Base-by-base conservation (phyloP, 1,140 invertebrate genomes). In the Cydia pomonella region DNA sequence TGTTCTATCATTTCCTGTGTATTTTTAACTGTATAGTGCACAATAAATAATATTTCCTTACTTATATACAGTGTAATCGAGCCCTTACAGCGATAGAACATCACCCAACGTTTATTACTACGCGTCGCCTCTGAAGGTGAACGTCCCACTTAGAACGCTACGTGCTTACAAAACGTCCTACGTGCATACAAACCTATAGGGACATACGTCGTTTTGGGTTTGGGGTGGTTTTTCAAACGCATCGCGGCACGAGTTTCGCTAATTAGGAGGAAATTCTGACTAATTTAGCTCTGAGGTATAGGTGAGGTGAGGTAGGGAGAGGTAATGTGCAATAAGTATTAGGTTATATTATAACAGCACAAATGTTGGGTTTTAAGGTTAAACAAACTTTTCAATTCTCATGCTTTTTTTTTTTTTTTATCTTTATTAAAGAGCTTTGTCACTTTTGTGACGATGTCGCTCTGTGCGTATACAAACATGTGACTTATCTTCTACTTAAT, bases 231-330 rank as follows among this genome's bases (percentile, higher is more conserved):
- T 59, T 59, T 59, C 53, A 23, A 59, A 59, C 21, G 53, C 47
- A 50, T 23, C 0, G 6, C 53, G 7, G 2, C 13, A 18, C 10
- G 50, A 16, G 53, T 59, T 23, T 59, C 53, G n/a, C 53, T 59
- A 59, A 59, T 59, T 59, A 59, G 53, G 21, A n/a, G 47, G n/a
- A 50, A 23, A 59, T 59, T 21, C 53, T 59, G 47, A 59, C 53
- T 59, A 59, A 59, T 59, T 59, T 23, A 23, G 21, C 18, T 59
- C 53, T 59, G 53, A 59, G n/a, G 7, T 21, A 10, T 23, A 13
- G 18, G 47, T 50, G n/a, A 50, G 47, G 47, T 50, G 38, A 50
- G 5, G 47, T 18, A 33, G 29, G 29, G 6, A 9, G 9, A 38
- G 33, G 29, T 33, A 33, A 33, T 7, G 29, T 33, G 1, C 7